Evolutionary conservation across 1,140 invertebrate species (phyloP), one percentile per base, ranked within the genome.

Genomic region (Eumeta japonica): DNA sequence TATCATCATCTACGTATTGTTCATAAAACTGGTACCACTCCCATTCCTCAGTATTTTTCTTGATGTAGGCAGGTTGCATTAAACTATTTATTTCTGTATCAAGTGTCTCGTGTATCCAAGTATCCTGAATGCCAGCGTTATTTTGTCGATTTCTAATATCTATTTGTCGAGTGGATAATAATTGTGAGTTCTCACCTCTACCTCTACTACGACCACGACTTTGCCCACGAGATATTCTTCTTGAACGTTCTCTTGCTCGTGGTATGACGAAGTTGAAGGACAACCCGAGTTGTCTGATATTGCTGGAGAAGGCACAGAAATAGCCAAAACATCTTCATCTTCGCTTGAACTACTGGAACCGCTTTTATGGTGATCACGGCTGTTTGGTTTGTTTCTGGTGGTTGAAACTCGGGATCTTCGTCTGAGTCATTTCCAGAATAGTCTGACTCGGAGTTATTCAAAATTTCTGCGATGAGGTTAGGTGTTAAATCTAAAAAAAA

Each of bases 401-500:
- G 1, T n/a, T n/a, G n/a, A 42, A 32, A 37, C 14, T 24, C 29
- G 2, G 35, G 35, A 37, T 42, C 35, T 37, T 37, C 12, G 28
- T 32, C 30, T 37, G 40, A 42, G 33, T 37, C 29, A 29, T 36
- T 29, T 31, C 35, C 35, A 9, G 29, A 42, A 37, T 15, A 42
- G 35, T 42, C 35, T 11, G 37, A 42, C 10, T 42, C 40, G 29
- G 40, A 42, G 9, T 37, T 30, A 31, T 42, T 32, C 17, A 42
- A 18, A 24, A 19, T 17, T 4, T 42, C 28, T 27, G n/a, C n/a
- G n/a, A n/a, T n/a, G n/a, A n/a, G 12, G 16, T 38, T 35, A 10
- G 28, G 12, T n/a, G 41, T 33, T 35, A 43, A 12, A 28, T 5
- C 36, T 38, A 19, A 18, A 43, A 38, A 34, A 24, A 32, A 29